Evolutionary conservation across 2,113 vertebrate genomes (phyloP).

Genomic region (Chunga burmeisteri): DNA sequence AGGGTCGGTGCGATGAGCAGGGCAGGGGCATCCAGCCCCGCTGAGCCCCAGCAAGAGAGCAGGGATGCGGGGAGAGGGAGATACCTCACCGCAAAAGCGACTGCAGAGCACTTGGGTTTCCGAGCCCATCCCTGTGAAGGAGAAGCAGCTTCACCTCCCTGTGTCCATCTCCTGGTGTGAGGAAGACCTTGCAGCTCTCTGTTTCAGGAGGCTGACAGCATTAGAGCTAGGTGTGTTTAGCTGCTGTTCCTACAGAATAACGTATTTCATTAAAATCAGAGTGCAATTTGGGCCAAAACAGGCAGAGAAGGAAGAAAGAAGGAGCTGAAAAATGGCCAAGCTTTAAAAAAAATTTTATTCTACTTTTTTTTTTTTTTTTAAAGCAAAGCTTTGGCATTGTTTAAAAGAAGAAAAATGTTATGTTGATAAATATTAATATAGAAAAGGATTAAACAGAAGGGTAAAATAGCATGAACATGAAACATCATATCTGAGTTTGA

Average conservation of each 20-base stretch:
- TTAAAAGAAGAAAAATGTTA: neutral
- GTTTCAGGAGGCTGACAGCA: neutral
- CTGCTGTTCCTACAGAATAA: neutral
- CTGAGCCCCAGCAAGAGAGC: neutral
- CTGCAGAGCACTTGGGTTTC: neutral
- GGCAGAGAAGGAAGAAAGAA: neutral
- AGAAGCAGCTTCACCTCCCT: neutral
- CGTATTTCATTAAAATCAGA: neutral
- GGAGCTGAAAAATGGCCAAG: neutral
- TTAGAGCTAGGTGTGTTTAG: neutral
- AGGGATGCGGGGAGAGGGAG: neutral
- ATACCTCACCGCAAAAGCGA: neutral
- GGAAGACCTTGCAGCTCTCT: neutral
- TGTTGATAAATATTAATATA: neutral
- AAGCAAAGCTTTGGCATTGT: neutral
- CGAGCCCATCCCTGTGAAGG: neutral
- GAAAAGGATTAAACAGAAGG: neutral
- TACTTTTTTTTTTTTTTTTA: neutral
- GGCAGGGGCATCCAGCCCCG: neutral
- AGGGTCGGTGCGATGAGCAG: neutral
- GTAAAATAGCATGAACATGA: neutral
- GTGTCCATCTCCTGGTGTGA: neutral
- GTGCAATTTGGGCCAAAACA: neutral
- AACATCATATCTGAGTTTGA: neutral
- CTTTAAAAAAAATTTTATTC: neutral